Evolutionary conservation across 2,797 vertebrate genomes (phyloP).

Genomic region (Oophaga sylvatica): DNA sequence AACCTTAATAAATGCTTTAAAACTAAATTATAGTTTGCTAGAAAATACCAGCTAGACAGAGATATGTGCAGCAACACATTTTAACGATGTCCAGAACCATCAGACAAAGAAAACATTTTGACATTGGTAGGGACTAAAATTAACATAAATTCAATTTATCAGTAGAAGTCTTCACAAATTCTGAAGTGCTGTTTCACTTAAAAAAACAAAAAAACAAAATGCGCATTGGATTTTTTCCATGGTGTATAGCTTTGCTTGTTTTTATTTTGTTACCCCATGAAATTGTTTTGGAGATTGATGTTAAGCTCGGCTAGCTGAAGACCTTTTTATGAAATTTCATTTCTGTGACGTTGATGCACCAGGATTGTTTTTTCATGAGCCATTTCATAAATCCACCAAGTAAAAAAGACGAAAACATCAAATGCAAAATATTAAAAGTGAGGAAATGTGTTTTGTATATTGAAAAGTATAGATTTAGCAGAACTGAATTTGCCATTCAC

Average conservation of each 20-base stretch:
- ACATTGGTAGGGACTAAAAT: not conserved
- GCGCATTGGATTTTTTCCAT: not conserved
- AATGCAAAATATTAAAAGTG: slow-evolving; percentile 1
- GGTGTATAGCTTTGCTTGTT: not conserved
- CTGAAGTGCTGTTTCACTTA: not conserved
- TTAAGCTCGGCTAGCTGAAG: slow-evolving; percentile 29
- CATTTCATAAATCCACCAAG: slow-evolving; percentile 9
- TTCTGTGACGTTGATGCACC: slow-evolving; percentile 25
- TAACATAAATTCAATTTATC: not conserved
- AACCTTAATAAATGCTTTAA: not conserved
- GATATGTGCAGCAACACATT: not conserved
- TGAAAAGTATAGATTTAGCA: not conserved
- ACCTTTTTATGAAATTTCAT: slow-evolving; percentile 24
- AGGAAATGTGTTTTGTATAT: not conserved
- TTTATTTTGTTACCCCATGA: slow-evolving; percentile 27
- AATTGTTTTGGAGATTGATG: slow-evolving; percentile 40
- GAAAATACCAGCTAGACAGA: not conserved
- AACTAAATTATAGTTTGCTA: not conserved
- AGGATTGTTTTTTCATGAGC: slow-evolving; percentile 24
- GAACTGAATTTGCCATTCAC: not conserved
- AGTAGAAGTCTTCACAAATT: not conserved
- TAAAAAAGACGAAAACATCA: slow-evolving; percentile 23
- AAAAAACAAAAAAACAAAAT: not conserved
- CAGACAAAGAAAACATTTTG: not conserved
- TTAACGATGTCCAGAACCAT: not conserved